Base-by-base conservation (phyloP, 2,113 vertebrate species). In the Zootoca vivipara region DNA sequence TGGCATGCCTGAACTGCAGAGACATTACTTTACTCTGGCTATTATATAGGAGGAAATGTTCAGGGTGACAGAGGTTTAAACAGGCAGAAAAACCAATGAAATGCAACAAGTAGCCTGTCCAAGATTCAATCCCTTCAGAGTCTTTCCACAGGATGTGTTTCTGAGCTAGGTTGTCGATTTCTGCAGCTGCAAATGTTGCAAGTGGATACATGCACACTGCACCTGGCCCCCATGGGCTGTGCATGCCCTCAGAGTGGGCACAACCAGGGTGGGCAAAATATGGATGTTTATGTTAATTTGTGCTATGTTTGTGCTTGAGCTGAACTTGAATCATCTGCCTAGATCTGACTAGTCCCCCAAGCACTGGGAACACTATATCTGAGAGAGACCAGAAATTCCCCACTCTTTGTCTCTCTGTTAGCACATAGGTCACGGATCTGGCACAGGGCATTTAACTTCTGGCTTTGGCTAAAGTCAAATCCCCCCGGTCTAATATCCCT, bases 231-330 rank as follows among this genome's bases (percentile, higher is more conserved):
- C 33, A 83, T 38, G 42, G 87, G 73, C 81, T 30, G 18, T 65
- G 40, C 22, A 38, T 67, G 46, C 26, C 62, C 46, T 83, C 73
- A 69, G n/a, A 83, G 81, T 88, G 82, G 81, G 58, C 87, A 67
- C 74, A 67, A 78, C 82, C 3, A 67, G 80, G 80, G 87, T 88
- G 87, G 87, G 73, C 73, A 83, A 83, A 88, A 78, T 83, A 88
- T 88, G 87, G 73, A 88, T 88, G 73, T 69, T 73, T 83, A 88
- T 88, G 87, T 56, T 88, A 83, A 88, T 88, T 78, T 9, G 28
- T 83, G 62, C n/a, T 67, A 18, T 77, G 40, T 78, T 83, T 83
- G 73, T 62, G 52, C 86, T 87, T 87, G 58, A 83, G 64, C 67
- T 56, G 64, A 9, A 22, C 64, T 88, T 77, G 62, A 77, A 83